Base-by-base conservation (phyloP, 2,888 invertebrate genomes). In the Rotaria socialis region DNA sequence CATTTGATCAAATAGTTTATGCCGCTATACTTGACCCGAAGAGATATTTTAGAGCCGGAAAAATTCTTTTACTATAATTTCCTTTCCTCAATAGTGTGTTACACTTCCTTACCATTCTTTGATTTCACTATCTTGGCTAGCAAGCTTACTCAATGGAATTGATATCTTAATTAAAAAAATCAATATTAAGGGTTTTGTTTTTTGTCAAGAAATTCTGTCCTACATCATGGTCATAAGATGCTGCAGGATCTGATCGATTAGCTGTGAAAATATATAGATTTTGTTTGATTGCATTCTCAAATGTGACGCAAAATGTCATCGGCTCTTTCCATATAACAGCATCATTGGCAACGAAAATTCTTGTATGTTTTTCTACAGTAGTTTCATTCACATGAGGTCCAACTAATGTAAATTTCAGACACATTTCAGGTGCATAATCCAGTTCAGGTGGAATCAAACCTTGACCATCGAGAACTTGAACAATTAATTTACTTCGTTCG, bases 401-500 rank as follows among this genome's bases (percentile, higher is more conserved):
- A 67, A 19, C 35, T 19, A 67, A 67, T 27, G 19, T 14, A 67
- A 67, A 67, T 67, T 16, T 35, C 19, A 67, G 14, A 35, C 35
- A 41, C 19, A 35, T 67, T 35, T 67, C 35, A 27, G 35, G 35
- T 7, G 67, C 11, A 35, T 67, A 6, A 16, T 35, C 10, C n/a
- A 19, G 35, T 19, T 16, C 67, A 19, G 67, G 35, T 67, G 11
- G 4, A 35, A 67, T 35, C 19, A 67, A 67, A 35, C 35, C 67
- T 67, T 35, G 35, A 19, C 5, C 67, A 35, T 41, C 19, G 19
- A 67, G 67, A 0, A 67, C 16, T 35, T 35, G 16, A n/a, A 80
- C 80, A 47, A 80, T 80, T 24, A 80, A 80, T 80, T 80, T 80
- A 80, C 47, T 80, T 47, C n/a, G 80, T 47, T 80, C 80, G 19